Conservation (phyloP, 2,797 vertebrate species). For the Syngnathus rostellatus region DNA sequence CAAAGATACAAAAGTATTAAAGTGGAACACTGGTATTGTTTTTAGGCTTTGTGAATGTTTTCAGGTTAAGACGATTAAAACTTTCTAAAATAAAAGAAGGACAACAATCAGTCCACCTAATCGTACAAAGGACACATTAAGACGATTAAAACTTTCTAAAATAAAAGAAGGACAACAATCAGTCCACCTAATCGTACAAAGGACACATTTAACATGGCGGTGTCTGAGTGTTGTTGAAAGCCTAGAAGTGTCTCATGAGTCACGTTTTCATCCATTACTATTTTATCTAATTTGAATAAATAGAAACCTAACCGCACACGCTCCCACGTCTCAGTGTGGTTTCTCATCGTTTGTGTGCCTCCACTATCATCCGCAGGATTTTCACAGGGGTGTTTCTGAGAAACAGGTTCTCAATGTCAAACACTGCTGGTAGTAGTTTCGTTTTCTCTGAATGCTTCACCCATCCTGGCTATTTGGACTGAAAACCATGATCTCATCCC, state of each 20-base stretch:
- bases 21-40: neutral
- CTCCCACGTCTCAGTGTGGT: conserved; percentile 13
- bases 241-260: neutral
- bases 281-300: conserved; percentile 29
- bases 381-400: conserved; percentile 1
- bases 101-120: conserved; percentile 3
- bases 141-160: no score
- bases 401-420: conserved; percentile 5
- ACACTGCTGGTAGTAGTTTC: conserved; percentile 5
- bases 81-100: no score
- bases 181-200: conserved; percentile 14
- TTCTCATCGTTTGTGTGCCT: conserved; percentile 11
- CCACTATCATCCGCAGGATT: conserved; percentile 3
- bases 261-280: conserved; percentile 12
- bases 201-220: neutral
- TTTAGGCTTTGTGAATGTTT: neutral
- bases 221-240: neutral
- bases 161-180: neutral
- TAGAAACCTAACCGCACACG: conserved; percentile 30
- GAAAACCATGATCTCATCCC: neutral
- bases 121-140: conserved; percentile 10
- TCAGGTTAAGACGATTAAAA: neutral
- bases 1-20: conserved; percentile 1
- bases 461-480: neutral
- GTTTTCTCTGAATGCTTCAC: conserved; percentile 7